Base-by-base conservation (phyloP, 2,888 invertebrate genomes). In the Melanargia galathea region DNA sequence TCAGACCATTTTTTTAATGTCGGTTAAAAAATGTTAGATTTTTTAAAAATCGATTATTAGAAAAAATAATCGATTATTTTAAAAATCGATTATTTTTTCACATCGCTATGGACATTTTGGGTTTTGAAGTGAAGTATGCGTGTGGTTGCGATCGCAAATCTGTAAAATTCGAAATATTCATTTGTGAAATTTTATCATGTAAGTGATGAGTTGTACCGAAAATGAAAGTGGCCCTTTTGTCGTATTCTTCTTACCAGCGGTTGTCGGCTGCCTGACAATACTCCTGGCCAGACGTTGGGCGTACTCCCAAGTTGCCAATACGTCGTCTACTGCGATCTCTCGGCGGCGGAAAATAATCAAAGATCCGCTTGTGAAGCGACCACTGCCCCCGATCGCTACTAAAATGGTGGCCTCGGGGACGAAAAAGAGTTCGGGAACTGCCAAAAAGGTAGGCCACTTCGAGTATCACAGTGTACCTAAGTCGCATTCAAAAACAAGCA, bases 191-290 rank as follows among this genome's bases (percentile, higher is more conserved):
- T 87, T 87, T 88, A 90, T 87, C 89, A 91, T 92, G 90, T 90
- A 80, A 92, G 92, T 91, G 87, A 90, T 91, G 91, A 92, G 88
- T 92, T 90, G 90, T 91, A 91, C 90, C 86, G 89, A 90, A 87
- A 88, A 86, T 92, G 92, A 85, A 83, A 92, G 81, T 91, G 92
- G 84, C 76, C 89, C 91, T 84, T 90, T 90, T 89, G 90, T 92
- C 85, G 90, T 91, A 82, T 90, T 91, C 87, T 88, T 92, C 84
- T 78, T 91, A 81, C 91, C 92, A 75, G 90, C 91, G 73, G 83
- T 90, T 74, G 85, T 91, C 76, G 91, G 91, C 81, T 90, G 91
- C 80, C 78, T 92, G 86, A 91, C 90, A 72, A 87, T 92, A 76
- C 84, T 92, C 69, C 78, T 92, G 73, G 91, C 90, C 62, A 83